Evolutionary conservation across 2,888 invertebrate species (phyloP), one percentile per base, ranked within the genome.

Genomic region (Yponomeuta sedellus): DNA sequence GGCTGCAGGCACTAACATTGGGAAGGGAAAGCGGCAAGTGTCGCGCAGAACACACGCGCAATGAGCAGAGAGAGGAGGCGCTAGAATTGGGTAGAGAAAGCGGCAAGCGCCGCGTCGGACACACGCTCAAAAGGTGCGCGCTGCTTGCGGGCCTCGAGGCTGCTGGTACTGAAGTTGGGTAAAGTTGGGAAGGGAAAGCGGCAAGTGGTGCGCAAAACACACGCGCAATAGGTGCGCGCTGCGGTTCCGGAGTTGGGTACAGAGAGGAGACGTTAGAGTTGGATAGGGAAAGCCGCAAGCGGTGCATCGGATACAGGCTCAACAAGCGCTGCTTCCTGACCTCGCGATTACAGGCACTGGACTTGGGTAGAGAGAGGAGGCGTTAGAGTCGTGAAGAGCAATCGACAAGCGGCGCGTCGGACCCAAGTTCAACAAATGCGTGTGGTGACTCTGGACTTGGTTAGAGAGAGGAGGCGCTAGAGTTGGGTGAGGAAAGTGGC

Each of bases 1-100:
- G 5, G 2, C 25, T 25, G 25, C 25, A 25, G 25, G 25, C 25
- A 25, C 25, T 25, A 5, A 5, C 2, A 5, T 25, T 25, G 25
- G 25, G 25, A 4, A 25, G 25, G 5, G 25, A 25, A 5, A 1
- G 83, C 67, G 85, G 85, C 4, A 88, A 87, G 61, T 77, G 88
- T 28, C 76, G 88, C 1, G 90, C 90, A 40, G 89, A 90, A 1
- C 80, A 88, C 69, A 90, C 90, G 1, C 76, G 90, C 1, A 88
- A n/a, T n/a, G n/a, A n/a, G 86, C 69, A 86, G 88, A 88, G 4
- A 5, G 10, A 44, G 3, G 3, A 25, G 25, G 25, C 10, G 11
- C 44, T 12, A 2, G 11, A 10, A 2, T 86, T 70, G 64, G 40
- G 20, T 59, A 66, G 1, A 12, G 12, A 44, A 0, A 10, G 12